Percentiles rank a stretch among this genome's conserved stretches.
Conservation (phyloP, 2,113 vertebrate genomes). For the Pseudois nayaur region DNA sequence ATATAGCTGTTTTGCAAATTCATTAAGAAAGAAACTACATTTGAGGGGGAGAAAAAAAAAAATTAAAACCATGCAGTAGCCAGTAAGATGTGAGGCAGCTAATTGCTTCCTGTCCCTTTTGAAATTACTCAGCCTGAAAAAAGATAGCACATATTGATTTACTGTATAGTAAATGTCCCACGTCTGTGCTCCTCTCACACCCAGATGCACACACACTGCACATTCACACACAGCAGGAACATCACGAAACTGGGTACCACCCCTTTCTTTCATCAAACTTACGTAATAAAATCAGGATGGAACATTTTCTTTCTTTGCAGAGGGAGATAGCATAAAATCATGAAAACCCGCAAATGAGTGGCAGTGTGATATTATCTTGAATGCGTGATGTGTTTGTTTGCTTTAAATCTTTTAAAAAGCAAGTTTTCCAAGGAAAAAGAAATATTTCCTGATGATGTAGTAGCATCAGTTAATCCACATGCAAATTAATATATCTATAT, state of each 20-base stretch:
- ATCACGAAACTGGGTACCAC: background rate
- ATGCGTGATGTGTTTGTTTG: background rate
- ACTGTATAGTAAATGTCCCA: slow-evolving; percentile 39
- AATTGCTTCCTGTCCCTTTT: slow-evolving; percentile 45
- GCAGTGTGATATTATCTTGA: background rate
- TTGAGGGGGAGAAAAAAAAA: background rate
- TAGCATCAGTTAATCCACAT: background rate
- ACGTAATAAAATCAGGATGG: background rate
- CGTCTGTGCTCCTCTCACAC: slow-evolving; percentile 12
- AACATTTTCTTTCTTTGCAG: background rate
- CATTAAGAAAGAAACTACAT: slow-evolving; percentile 11
- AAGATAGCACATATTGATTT: slow-evolving; percentile 66
- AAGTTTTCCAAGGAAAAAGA: background rate
- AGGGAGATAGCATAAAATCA: background rate
- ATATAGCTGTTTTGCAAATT: slow-evolving; percentile 5
- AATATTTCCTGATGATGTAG: background rate
- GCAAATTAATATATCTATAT: background rate
- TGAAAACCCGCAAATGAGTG: background rate
- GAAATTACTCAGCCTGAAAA: slow-evolving; percentile 61
- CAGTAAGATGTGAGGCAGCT: slow-evolving; percentile 24
- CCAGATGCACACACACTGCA: background rate
- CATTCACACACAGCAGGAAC: background rate
- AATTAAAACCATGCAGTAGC: background rate
- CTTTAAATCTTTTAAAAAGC: background rate
- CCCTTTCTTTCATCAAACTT: background rate